These are phyloP conservation scores for Ariolimax columbianus DNA, from an alignment of 2,888 invertebrate species.

Conservation along the genomic window DNA sequence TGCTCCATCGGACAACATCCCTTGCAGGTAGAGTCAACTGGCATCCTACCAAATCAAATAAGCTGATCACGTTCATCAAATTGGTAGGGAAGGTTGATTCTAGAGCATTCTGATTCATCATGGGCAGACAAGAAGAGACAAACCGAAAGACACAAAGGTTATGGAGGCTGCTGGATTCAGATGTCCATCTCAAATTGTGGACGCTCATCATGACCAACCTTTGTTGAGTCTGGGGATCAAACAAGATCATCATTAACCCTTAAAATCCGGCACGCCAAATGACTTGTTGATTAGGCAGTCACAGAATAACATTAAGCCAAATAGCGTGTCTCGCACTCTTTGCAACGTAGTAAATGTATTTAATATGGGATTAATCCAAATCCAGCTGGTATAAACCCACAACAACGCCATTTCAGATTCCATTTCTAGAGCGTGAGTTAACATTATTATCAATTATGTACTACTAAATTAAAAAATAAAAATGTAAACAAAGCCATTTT, in stretches of 20 bases:
- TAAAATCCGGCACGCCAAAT: neutral
- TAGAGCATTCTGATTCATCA: constrained; percentile 2
- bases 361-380: too few relatives aligned
- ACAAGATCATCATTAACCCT: neutral
- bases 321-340: too few relatives aligned
- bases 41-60: constrained; percentile 1
- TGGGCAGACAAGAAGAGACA: constrained; percentile 10
- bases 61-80: neutral
- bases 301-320: too few relatives aligned
- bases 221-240: constrained; percentile 37
- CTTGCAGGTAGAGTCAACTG: neutral
- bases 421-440: too few relatives aligned
- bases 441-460: too few relatives aligned
- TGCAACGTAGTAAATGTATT: too few relatives aligned
- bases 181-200: constrained; percentile 75
- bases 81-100: neutral
- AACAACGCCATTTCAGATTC: too few relatives aligned
- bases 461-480: too few relatives aligned
- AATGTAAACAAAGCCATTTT: too few relatives aligned
- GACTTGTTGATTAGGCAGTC: too few relatives aligned
- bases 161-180: constrained; percentile 53
- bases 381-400: too few relatives aligned
- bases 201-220: constrained; percentile 51
- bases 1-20: neutral
- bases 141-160: constrained; percentile 26